Percentiles rank a stretch among this genome's conserved stretches.
These are phyloP conservation scores for Amphipyra berbera DNA, from an alignment of 2,888 invertebrate species.

Conservation along the genomic window DNA sequence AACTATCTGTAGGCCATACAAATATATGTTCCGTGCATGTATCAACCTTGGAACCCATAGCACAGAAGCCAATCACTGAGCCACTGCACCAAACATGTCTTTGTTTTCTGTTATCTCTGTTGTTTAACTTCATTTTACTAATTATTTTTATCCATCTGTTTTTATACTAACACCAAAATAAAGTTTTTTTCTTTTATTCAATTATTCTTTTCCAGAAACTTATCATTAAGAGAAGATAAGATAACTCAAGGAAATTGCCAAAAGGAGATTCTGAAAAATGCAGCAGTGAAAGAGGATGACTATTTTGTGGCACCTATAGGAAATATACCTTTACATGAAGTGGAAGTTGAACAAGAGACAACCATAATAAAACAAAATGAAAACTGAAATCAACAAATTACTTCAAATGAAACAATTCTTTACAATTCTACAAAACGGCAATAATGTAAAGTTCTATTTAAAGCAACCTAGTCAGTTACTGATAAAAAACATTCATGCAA, in stretches of 20 bases:
- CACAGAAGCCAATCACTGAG: no score
- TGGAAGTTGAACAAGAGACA: conserved; percentile 65
- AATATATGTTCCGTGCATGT: no score
- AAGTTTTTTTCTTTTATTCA: no score
- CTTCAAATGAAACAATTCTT: conserved; percentile 76
- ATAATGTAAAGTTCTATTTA: conserved; percentile 63
- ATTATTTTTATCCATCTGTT: no score
- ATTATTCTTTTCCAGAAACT: conserved; percentile 79
- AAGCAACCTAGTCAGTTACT: conserved; percentile 74
- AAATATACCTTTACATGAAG: conserved; percentile 93
- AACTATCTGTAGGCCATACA: no score
- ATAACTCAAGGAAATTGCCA: conserved; percentile 92
- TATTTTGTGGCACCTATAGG: conserved; percentile 98
- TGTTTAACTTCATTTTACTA: no score
- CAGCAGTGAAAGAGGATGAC: conserved; percentile 94
- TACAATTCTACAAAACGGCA: conserved; percentile 61
- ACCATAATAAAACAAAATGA: conserved; percentile 76
- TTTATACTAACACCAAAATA: no score
- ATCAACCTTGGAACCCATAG: no score
- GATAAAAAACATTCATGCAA: conserved; percentile 75
- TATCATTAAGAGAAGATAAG: conserved; percentile 92
- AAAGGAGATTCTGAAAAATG: conserved; percentile 93
- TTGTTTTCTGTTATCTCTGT: no score
- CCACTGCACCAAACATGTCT: no score
- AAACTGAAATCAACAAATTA: conserved; percentile 74